Evolutionary conservation across 2,888 invertebrate genomes (phyloP).

Genomic region (Ramazzottius varieornatus): DNA sequence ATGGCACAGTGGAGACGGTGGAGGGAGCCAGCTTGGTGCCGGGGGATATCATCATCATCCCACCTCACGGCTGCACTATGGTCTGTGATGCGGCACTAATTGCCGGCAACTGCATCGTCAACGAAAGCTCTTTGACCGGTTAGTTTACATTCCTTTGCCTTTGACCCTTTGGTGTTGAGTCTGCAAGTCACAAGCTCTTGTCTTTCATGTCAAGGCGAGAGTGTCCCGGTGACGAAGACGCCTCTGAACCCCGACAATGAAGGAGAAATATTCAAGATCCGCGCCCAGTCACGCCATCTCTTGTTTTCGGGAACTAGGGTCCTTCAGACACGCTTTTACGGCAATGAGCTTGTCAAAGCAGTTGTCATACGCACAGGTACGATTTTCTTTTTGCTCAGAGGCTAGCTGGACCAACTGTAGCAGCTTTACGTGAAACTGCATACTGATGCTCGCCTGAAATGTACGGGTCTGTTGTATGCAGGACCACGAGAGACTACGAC

Average conservation of each 20-base stretch:
- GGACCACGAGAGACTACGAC: no score
- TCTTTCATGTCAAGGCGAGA: constrained; percentile 74
- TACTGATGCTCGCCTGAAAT: no score
- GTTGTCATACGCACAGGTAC: constrained; percentile 3
- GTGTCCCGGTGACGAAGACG: constrained; percentile 80
- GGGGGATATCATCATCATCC: constrained; percentile 63
- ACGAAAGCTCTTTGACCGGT: constrained; percentile 87
- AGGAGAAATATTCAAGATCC: constrained; percentile 37
- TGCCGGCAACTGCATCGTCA: constrained; percentile 60
- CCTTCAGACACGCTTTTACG: constrained; percentile 67
- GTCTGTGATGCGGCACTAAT: constrained; percentile 70
- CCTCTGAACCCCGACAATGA: constrained; percentile 32
- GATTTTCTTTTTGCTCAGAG: no score
- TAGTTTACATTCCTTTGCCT: no score
- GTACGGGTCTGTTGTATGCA: no score
- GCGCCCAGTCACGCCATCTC: constrained; percentile 61
- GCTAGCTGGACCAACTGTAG: no score
- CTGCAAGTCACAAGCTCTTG: no score
- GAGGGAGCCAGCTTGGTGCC: constrained; percentile 36
- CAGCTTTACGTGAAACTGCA: no score
- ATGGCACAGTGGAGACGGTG: background rate
- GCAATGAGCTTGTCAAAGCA: constrained; percentile 33
- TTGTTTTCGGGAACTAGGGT: constrained; percentile 71
- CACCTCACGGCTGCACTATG: constrained; percentile 52
- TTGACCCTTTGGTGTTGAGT: no score